A percentile compares a stretch with the other conserved stretches of the same genome.
Conservation (phyloP, 2,113 vertebrate genomes). For the Pangasianodon gigas region DNA sequence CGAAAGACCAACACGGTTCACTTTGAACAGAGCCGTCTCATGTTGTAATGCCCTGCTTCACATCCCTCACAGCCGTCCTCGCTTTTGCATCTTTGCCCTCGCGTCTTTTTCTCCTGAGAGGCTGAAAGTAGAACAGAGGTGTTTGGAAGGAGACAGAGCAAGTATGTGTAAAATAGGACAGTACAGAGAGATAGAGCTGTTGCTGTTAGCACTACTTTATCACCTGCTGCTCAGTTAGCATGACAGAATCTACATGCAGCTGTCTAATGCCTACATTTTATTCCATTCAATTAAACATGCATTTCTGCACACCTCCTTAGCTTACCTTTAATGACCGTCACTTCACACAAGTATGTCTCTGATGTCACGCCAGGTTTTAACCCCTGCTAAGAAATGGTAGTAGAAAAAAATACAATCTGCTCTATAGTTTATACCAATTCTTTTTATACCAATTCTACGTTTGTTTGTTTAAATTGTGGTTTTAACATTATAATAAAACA, state of each 20-base stretch:
- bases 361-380: not conserved
- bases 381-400: not conserved
- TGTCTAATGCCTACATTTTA: conserved; percentile 1
- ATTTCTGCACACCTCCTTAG: not conserved
- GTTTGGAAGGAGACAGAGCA: conserved; percentile 21
- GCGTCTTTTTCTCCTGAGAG: not conserved
- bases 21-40: not conserved
- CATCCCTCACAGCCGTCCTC: conserved; percentile 8
- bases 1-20: not conserved
- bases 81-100: conserved; percentile 9
- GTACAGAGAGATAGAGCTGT: not conserved
- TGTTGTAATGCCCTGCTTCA: conserved; percentile 11
- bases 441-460: not conserved
- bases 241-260: not conserved
- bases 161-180: conserved; percentile 43
- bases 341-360: not conserved
- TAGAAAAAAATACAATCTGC: not conserved
- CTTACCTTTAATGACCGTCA: not conserved
- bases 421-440: not conserved
- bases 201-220: conserved; percentile 1
- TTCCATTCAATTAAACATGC: not conserved
- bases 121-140: conserved; percentile 44
- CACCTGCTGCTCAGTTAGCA: not conserved
- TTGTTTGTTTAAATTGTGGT: not conserved
- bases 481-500: not conserved